Evolutionary conservation across 2,113 vertebrate species (phyloP), one percentile per base, ranked within the genome.

Genomic region (Calidris pygmaea): DNA sequence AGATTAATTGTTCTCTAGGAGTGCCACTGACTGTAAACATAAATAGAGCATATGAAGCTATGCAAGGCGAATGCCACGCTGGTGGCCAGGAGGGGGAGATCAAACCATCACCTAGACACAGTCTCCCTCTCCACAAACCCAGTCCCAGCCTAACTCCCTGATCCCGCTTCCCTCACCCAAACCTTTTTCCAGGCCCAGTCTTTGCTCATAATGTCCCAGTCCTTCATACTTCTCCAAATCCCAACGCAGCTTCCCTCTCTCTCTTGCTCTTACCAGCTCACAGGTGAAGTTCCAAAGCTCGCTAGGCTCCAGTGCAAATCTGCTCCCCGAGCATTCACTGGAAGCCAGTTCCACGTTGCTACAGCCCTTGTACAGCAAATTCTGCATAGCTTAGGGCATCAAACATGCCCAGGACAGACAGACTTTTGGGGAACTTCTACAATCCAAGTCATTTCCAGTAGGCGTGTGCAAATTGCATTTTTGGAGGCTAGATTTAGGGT

Each of bases 301-400:
- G n/a, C 12, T 26, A 55, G 32, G 27, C 14, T 93, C 41, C 68
- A 62, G 22, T 11, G 55, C 48, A 83, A 83, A 66, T 50, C 67
- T 71, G 23, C n/a, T 84, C n/a, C 23, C 20, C 9, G 5, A 74
- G 43, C 35, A 77, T 6, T 7, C 0, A 0, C 78, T 47, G 48
- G 65, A 79, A 88, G 8, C 7, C 35, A 23, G 23, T 73, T 90
- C 47, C 29, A 37, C 13, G 4, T 10, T 20, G 24, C 41, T 53
- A 45, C 45, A 85, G 63, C 23, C 87, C 37, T 76, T n/a, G 9
- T 52, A 47, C 14, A 67, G 55, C 41, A 90, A 90, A 86, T 87
- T 78, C 68, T 87, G 60, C 43, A 16, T 13, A 37, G 9, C 52
- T 47, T 59, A 30, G 37, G 22, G 18, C 26, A 41, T 75, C 52